Evolutionary conservation across 2,113 vertebrate genomes (phyloP).

Genomic region (Cryptomyrus ogoouensis): DNA sequence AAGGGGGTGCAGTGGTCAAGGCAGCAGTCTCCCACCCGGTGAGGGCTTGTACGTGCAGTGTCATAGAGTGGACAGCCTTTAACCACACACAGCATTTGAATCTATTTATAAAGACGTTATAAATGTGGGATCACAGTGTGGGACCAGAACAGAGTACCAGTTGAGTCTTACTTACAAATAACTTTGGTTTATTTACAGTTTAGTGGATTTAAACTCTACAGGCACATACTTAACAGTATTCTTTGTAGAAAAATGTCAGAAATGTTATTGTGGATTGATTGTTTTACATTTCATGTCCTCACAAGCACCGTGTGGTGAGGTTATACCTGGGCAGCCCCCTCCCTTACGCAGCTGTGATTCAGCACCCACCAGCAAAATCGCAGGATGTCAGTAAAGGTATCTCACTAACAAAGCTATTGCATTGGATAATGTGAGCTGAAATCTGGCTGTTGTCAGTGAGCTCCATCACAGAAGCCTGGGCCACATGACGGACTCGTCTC

Average conservation of each 20-base stretch:
- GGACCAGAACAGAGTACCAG: background rate
- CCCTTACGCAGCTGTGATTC: background rate
- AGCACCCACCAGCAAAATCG: background rate
- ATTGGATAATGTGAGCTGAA: background rate
- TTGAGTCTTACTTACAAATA: background rate
- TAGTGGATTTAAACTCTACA: background rate
- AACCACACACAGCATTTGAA: background rate
- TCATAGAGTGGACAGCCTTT: background rate
- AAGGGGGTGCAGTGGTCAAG: background rate
- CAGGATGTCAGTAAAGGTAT: background rate
- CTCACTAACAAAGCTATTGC: background rate
- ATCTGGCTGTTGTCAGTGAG: background rate
- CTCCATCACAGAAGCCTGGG: background rate
- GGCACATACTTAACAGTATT: background rate
- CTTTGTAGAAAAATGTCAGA: background rate
- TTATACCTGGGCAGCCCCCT: background rate
- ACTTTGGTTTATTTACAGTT: constrained; percentile 2
- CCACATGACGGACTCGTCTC: background rate
- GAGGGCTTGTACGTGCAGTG: background rate
- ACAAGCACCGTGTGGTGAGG: background rate
- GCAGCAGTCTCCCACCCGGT: background rate
- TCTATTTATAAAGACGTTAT: background rate
- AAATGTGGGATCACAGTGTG: background rate
- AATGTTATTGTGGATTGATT: background rate
- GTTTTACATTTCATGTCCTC: background rate